Conservation (phyloP, 2,113 vertebrate genomes). For the Rhineura floridana region DNA sequence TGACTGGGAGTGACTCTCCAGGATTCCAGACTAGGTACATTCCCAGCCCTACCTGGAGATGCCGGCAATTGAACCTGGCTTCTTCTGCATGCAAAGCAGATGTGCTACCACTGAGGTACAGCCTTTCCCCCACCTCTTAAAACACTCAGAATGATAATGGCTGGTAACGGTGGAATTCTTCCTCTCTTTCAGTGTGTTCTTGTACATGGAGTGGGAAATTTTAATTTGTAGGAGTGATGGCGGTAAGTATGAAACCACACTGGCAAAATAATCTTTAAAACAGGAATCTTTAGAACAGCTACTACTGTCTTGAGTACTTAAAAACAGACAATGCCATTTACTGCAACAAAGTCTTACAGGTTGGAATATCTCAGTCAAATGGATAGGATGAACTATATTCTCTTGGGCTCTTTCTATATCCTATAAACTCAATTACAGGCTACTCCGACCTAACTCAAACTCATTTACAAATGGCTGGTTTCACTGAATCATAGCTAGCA, state of each 20-base stretch:
- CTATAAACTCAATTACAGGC: slow-evolving; percentile 31
- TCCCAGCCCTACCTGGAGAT: no score
- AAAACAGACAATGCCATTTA: slow-evolving; percentile 22
- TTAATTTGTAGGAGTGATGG: not conserved
- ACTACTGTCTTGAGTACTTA: slow-evolving; percentile 4
- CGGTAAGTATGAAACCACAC: not conserved
- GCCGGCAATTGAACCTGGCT: no score
- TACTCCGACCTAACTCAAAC: not conserved
- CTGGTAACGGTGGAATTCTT: no score
- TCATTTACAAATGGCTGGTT: slow-evolving; percentile 14
- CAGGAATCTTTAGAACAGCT: slow-evolving; percentile 26
- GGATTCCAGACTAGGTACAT: no score
- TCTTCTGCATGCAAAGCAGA: no score
- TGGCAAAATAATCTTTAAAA: slow-evolving; percentile 40
- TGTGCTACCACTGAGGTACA: no score
- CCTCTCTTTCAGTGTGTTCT: not conserved
- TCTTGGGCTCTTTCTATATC: slow-evolving; percentile 1
- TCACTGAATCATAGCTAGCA: not conserved
- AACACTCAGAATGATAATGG: no score
- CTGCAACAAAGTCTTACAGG: not conserved
- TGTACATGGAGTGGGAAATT: not conserved
- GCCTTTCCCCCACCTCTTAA: no score
- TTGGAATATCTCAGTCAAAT: slow-evolving; percentile 24
- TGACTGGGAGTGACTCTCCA: no score
- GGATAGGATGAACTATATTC: not conserved